These are phyloP conservation scores for Hippocampus comes DNA, from an alignment of 2,113 vertebrate species.

Conservation along the genomic window DNA sequence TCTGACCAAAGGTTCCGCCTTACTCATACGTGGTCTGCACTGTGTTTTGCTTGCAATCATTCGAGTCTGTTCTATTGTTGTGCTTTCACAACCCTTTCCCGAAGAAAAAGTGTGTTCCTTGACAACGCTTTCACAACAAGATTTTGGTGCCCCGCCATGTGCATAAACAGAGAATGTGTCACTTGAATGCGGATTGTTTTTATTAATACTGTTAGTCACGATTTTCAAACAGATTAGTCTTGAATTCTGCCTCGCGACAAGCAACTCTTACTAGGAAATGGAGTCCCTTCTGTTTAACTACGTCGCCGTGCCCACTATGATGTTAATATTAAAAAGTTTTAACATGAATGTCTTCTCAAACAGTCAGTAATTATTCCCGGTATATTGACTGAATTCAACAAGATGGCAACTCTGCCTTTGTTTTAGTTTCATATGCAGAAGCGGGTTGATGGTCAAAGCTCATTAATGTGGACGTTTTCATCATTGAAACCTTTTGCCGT, in stretches of 20 bases:
- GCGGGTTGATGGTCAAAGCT: background rate
- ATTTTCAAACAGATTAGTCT: background rate
- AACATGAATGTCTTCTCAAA: too few relatives aligned
- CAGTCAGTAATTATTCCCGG: too few relatives aligned
- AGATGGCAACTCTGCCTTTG: background rate
- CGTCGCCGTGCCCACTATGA: background rate
- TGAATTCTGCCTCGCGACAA: background rate
- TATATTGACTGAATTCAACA: background rate
- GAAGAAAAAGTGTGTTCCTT: slow-evolving; percentile 20
- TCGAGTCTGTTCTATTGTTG: background rate
- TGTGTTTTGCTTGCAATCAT: background rate
- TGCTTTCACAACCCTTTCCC: background rate
- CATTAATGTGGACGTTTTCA: background rate
- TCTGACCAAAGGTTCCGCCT: slow-evolving; percentile 9
- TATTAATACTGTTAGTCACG: background rate
- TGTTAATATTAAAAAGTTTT: background rate
- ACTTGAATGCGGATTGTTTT: background rate
- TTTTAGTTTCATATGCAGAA: background rate
- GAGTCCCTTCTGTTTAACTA: background rate
- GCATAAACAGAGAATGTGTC: background rate
- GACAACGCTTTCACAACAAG: background rate
- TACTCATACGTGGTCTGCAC: background rate
- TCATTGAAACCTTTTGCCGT: background rate
- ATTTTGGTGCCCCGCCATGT: background rate
- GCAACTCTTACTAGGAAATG: background rate